phyloP scores from a whole-genome alignment of 2,797 vertebrate genomes.

The Etheostoma perlongum region DNA sequence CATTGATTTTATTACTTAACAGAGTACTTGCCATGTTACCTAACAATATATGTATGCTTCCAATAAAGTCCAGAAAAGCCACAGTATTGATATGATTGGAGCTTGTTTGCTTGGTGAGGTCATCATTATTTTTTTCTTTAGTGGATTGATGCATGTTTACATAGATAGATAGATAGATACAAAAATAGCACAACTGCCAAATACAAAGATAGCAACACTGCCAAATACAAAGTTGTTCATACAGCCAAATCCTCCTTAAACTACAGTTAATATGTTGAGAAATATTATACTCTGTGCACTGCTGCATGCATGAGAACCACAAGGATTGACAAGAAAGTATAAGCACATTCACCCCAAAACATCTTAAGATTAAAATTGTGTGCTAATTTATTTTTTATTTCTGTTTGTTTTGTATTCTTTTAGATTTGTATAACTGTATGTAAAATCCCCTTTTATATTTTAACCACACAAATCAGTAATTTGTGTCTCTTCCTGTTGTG shows the following conservation, averaged over 20 bases:
- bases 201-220: too few species aligned
- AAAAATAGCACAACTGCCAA: too few species aligned
- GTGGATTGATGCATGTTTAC: conserved; percentile 1
- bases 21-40: conserved; percentile 55
- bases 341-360: background rate
- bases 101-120: conserved; percentile 15
- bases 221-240: too few species aligned
- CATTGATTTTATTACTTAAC: conserved; percentile 78
- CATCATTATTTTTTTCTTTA: background rate
- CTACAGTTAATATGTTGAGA: background rate
- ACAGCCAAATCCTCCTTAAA: background rate
- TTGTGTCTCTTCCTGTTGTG: background rate
- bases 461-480: background rate
- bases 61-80: conserved; percentile 44
- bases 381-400: background rate
- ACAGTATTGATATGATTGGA: conserved; percentile 56
- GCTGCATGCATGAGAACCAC: background rate
- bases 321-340: background rate
- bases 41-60: conserved; percentile 52
- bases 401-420: background rate
- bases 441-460: background rate
- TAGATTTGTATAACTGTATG: background rate
- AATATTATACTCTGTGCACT: background rate
- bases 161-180: too few species aligned
- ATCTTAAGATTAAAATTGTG: background rate